Base-by-base conservation (phyloP, 2,113 vertebrate genomes). In the Catharus fuscescens region DNA sequence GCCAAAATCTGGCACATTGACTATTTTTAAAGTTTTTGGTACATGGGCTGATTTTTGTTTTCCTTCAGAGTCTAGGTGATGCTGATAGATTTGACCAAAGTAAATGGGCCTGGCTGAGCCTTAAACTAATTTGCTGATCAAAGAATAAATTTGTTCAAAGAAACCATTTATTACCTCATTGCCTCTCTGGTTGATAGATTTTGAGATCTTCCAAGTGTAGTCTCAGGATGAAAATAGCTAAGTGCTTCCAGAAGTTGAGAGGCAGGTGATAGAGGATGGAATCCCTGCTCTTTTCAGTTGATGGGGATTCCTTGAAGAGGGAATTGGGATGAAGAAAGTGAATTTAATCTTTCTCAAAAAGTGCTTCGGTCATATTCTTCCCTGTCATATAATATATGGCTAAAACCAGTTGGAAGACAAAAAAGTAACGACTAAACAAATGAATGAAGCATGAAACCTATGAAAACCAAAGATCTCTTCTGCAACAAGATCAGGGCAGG, bases 101-200 rank as follows among this genome's bases (percentile, higher is more conserved):
- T 73, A 71, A 79, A 61, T 79, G 48, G 31, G 62, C 52, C 66
- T 95, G 79, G 10, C n/a, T 91, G 34, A 89, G 32, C 64, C 66
- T 76, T 83, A 86, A 89, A 84, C 20, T 74, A 62, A 81, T 76
- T 92, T 89, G 31, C 38, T 79, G 67, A 91, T 81, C 86, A 92
- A 93, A 96, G 86, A 97, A 92, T 92, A 95, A 94, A 74, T 56
- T 34, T 69, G 50, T 73, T 93, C 42, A 67, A 92, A 97, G 66
- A 91, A 95, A 91, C 19, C 14, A 38, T 88, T 92, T 86, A 44
- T 80, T 92, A 70, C 59, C 24, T 90, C 18, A 8, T 60, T 67
- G n/a, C 18, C 20, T 87, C 28, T 81, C 42, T 91, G 80, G 57
- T 76, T 95, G 6, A 2, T 44, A 34, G 62, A 34, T 78, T 6